Base-by-base conservation (phyloP, 2,113 vertebrate species). In the Gopherus flavomarginatus region DNA sequence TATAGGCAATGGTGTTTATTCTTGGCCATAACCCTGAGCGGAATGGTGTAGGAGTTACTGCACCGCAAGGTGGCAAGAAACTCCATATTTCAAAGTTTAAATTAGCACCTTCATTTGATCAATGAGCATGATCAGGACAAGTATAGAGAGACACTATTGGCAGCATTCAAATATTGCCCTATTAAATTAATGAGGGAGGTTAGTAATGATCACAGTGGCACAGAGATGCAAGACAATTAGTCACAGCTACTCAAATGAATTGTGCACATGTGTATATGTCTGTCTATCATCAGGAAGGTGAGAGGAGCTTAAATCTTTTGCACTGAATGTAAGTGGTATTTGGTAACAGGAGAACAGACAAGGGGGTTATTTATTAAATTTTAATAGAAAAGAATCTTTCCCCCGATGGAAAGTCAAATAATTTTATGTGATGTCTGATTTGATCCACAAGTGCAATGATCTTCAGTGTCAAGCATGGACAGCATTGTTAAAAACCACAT, bases 101-200 rank as follows among this genome's bases (percentile, higher is more conserved):
- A 80, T 50, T 80, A 57, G 38, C 8, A 44, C 17, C 29, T 47
- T 72, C 35, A 35, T 72, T 81, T 47, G 52, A 81, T 42, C 81
- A 72, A 56, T 29, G 44, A 83, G n/a, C 22, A 88, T 88, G 79
- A 65, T 84, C 35, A 89, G 52, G 49, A 72, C 31, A 81, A 54
- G 42, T 49, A 54, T 35, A 69, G 79, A n/a, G 78, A 81, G 53
- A 42, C 50, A 72, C 90, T 26, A 77, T 14, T 91, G 97, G 89
- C 86, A 42, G 90, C 91, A 85, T 83, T 92, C 54, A 49, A 38
- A 17, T 26, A 65, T 57, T 86, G 77, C 4, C 3, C 75, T 84
- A 81, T 38, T 92, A 94, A 91, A 94, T 94, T 93, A 96, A 91
- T 85, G 94, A 91, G 92, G 85, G 89, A 92, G 95, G 89, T 93